Evolutionary conservation across 2,888 invertebrate genomes (phyloP).

Genomic region (Graphium colonna): DNA sequence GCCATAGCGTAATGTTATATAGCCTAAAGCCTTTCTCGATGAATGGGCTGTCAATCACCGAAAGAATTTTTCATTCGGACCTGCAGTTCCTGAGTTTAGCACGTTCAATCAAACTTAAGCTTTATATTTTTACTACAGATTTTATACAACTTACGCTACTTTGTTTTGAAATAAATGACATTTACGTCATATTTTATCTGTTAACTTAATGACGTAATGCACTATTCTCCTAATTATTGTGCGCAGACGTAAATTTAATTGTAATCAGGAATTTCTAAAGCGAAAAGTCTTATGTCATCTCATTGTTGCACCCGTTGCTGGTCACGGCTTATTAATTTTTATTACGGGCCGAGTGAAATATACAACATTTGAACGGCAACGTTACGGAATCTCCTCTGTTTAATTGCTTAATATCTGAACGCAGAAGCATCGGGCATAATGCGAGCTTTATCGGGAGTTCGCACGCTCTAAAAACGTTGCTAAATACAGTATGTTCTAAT

Average conservation of each 20-base stretch:
- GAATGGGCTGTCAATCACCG: too few relatives aligned
- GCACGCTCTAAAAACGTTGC: constrained; percentile 57
- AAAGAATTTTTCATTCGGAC: too few relatives aligned
- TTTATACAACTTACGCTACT: too few relatives aligned
- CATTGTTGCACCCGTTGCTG: constrained; percentile 4
- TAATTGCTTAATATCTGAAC: background rate
- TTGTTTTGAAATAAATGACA: too few relatives aligned
- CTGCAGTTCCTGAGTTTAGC: too few relatives aligned
- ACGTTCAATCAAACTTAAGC: too few relatives aligned
- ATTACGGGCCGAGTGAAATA: constrained; percentile 8
- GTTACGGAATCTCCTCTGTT: constrained; percentile 11
- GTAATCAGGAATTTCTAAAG: constrained; percentile 24
- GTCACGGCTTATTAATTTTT: constrained; percentile 17
- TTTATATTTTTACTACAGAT: too few relatives aligned
- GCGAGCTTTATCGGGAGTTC: constrained; percentile 32
- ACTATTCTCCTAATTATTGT: background rate
- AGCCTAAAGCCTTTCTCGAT: too few relatives aligned
- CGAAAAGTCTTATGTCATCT: constrained; percentile 17
- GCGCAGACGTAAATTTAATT: constrained; percentile 18
- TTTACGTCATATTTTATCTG: background rate
- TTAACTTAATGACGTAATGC: background rate
- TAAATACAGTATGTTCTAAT: too few relatives aligned
- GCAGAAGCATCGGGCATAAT: background rate
- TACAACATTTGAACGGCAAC: background rate
- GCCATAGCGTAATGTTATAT: too few relatives aligned